A percentile compares a stretch with the other conserved stretches of the same genome.
phyloP scores from a whole-genome alignment of 2,113 vertebrate genomes.

The Rhinoderma darwinii region DNA sequence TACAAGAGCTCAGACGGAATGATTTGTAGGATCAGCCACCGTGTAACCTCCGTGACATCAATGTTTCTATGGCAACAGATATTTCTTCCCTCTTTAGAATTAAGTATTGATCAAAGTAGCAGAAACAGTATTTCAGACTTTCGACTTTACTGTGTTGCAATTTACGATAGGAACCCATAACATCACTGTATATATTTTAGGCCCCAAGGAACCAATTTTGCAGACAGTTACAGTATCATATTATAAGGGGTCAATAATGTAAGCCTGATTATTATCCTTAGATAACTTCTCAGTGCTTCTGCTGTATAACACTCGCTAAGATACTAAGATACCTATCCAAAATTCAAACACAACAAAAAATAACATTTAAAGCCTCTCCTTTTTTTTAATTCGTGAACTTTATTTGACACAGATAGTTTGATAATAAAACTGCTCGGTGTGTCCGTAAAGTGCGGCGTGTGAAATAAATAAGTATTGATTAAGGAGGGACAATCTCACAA shows the following conservation, averaged over 20 bases:
- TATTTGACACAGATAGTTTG: constrained; percentile 83
- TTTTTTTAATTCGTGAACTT: constrained; percentile 77
- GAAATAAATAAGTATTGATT: constrained; percentile 86
- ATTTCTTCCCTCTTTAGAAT: constrained; percentile 95
- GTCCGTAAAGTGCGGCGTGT: constrained; percentile 77
- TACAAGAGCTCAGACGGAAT: constrained; percentile 96
- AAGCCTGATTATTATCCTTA: constrained; percentile 92
- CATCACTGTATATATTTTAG: constrained; percentile 88
- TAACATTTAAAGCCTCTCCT: constrained; percentile 73
- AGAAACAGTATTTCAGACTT: constrained; percentile 82
- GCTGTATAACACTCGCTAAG: constrained; percentile 85
- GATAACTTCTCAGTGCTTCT: constrained; percentile 89
- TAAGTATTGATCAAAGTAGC: constrained; percentile 96
- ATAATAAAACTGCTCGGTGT: constrained; percentile 80
- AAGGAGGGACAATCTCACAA: constrained; percentile 72
- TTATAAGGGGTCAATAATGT: constrained; percentile 98
- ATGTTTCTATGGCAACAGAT: constrained; percentile 92
- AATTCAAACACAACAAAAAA: constrained; percentile 70
- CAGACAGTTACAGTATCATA: constrained; percentile 93
- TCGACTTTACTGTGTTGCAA: constrained; percentile 87
- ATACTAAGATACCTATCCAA: constrained; percentile 65
- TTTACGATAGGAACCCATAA: constrained; percentile 92
- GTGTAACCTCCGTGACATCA: constrained; percentile 96
- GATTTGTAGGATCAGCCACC: constrained; percentile 93
- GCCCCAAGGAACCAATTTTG: constrained; percentile 99